Conservation (phyloP, 2,888 invertebrate species). For the Cataglyphis rosenhaueri region DNA sequence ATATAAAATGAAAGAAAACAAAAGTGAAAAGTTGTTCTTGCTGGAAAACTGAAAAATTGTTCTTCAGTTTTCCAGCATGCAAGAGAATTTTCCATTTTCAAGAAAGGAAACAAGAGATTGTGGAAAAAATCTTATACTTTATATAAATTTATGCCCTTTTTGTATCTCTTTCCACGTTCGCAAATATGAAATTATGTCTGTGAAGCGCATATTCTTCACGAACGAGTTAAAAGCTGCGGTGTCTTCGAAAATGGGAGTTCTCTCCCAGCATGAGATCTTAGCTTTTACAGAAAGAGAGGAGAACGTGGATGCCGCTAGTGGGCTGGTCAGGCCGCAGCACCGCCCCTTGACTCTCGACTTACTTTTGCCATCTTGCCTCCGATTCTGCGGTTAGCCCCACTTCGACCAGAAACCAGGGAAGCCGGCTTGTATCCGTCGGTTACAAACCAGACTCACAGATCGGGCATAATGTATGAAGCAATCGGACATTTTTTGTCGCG, state of each 20-base stretch:
- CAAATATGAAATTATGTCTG: constrained; percentile 7
- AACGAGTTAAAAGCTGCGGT: constrained; percentile 52
- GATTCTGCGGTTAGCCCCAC: constrained; percentile 81
- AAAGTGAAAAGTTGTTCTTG: no score
- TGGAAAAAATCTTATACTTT: background rate
- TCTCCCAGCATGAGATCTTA: constrained; percentile 60
- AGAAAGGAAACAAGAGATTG: background rate
- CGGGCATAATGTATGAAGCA: constrained; percentile 52
- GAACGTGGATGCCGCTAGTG: constrained; percentile 81
- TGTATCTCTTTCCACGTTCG: background rate
- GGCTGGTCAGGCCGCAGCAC: constrained; percentile 83
- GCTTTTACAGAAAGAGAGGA: constrained; percentile 67
- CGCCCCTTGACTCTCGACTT: constrained; percentile 83
- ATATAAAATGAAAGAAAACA: background rate
- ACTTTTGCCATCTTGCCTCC: constrained; percentile 84
- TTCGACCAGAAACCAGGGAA: constrained; percentile 78
- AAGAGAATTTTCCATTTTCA: background rate
- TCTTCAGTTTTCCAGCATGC: background rate
- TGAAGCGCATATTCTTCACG: background rate
- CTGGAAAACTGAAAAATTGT: background rate
- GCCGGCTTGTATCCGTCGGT: constrained; percentile 72
- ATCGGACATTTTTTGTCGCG: background rate
- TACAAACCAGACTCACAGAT: constrained; percentile 64
- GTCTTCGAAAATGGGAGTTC: constrained; percentile 71
- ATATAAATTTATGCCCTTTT: background rate